Evolutionary conservation across 1,140 invertebrate species (phyloP), one percentile per base, ranked within the genome.

Genomic region (Vollenhovia emeryi): DNA sequence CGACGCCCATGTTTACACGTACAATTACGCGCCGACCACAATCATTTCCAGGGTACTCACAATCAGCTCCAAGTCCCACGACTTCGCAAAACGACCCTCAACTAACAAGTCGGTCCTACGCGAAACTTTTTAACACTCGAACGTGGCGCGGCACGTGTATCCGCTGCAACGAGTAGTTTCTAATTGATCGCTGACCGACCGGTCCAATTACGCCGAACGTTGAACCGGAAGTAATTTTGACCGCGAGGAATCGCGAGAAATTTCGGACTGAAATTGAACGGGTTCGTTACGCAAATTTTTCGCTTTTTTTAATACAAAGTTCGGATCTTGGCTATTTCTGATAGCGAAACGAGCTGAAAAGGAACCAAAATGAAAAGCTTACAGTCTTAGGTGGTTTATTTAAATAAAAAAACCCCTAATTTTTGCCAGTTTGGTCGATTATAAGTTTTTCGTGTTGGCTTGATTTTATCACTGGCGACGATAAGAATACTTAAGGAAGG

Each of bases 131-230:
- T 27, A 75, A 48, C 59, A 78, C 15, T 45, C 59, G 18, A 60
- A 62, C 27, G 60, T 45, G 40, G 64, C 21, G 75, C 40, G 75
- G 30, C 75, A 79, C 75, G 75, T 79, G 75, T 79, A 68, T 3
- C 1, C 43, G 27, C 5, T 76, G 60, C 75, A 68, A 79, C 48
- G 30, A 79, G 30, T 68, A 52, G 43, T 50, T 68, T 68, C 43
- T 79, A 52, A 79, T 68, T 79, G 62, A 78, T 66, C 40, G 40
- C 9, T 76, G 57, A 79, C 21, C 75, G 30, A 79, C 21, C 75
- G 30, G 68, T 68, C 60, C 62, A 79, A 79, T 79, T 79, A 79
- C 15, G 45, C 1, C 30, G 8, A 59, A 59, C 52, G 7, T 66
- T 79, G 30, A 24, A 66, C 59, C 21, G 60, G 24, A 68, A 79